A percentile compares a stretch with the other conserved stretches of the same genome.
Evolutionary conservation across 2,797 vertebrate genomes (phyloP).

Genomic region (Microctenopoma stevenorrisi): DNA sequence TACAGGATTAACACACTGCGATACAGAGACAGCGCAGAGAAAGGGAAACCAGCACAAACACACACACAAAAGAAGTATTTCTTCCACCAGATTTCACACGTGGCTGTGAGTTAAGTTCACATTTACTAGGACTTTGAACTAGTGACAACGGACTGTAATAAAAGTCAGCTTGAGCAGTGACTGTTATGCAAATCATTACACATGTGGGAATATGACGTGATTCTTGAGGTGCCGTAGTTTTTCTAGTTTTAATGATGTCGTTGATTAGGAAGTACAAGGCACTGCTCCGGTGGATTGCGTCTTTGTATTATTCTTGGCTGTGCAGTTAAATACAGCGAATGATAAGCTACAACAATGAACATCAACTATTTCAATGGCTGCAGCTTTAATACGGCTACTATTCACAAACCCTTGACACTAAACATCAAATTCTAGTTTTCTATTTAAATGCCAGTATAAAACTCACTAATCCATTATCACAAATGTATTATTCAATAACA

Average conservation of each 20-base stretch:
- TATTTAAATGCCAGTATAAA: not conserved
- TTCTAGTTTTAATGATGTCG: slow-evolving; percentile 7
- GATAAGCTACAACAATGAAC: not conserved
- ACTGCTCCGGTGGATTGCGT: not conserved
- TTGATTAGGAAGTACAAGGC: not conserved
- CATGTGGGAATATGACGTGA: not conserved
- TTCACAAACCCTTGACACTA: not conserved
- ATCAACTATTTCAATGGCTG: no score
- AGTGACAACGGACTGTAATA: not conserved
- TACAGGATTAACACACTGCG: slow-evolving; percentile 72
- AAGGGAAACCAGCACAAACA: slow-evolving; percentile 31
- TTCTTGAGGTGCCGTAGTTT: slow-evolving; percentile 4
- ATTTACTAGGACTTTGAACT: slow-evolving; percentile 28
- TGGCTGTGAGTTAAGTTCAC: slow-evolving; percentile 13
- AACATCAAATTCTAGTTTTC: not conserved
- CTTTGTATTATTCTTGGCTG: not conserved
- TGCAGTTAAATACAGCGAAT: not conserved
- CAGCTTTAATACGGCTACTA: no score
- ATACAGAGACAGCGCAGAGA: slow-evolving; percentile 36
- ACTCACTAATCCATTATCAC: slow-evolving; percentile 4
- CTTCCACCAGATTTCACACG: slow-evolving; percentile 27
- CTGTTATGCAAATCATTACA: not conserved
- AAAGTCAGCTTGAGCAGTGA: slow-evolving; percentile 1
- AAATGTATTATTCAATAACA: not conserved
- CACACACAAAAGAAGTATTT: slow-evolving; percentile 52